Evolutionary conservation across 2,113 vertebrate genomes (phyloP), one percentile per base, ranked within the genome.

Genomic region (Microcebus griseorufus): DNA sequence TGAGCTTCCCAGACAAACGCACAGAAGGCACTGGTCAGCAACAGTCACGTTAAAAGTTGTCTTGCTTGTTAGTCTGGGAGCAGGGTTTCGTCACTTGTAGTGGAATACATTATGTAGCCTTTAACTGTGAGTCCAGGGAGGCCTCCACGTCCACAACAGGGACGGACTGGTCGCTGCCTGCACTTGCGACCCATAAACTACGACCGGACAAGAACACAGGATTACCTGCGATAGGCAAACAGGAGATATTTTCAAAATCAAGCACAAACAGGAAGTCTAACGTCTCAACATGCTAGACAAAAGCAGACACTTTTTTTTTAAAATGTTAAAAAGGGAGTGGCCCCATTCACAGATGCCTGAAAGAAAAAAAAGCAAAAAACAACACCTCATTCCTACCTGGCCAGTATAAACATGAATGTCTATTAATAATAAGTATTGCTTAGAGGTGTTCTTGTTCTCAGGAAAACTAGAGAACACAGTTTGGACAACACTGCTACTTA

Each of bases 21-120:
- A 98, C 70, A 96, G 10, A 64, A 94, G 94, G 45, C 4, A 9
- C 98, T 97, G 89, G 97, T 97, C 97, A 98, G 96, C 96, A 98
- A 80, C 51, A 92, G 96, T 93, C 88, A 32, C 95, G 79, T 92
- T 65, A 53, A 97, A 98, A 98, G 96, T 55, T 88, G 96, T 86
- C 73, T 70, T 96, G 97, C 96, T 98, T 97, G 96, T 92, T 98
- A 98, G 98, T 94, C 97, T 97, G 69, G 97, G 97, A 88, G 65
- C 97, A 83, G 87, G 55, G 75, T 98, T 98, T 97, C 95, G 93
- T 87, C 97, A 95, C 93, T 55, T 29, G 65, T 20, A 91, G 93
- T 83, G 86, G 90, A 94, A 98, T 97, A 95, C 51, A 97, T 81
- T 87, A 67, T 14, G 55, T 1, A 91, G 90, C 94, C 96, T 98